These are phyloP conservation scores for Regulus satrapa DNA, from an alignment of 2,113 vertebrate species.

Conservation along the genomic window DNA sequence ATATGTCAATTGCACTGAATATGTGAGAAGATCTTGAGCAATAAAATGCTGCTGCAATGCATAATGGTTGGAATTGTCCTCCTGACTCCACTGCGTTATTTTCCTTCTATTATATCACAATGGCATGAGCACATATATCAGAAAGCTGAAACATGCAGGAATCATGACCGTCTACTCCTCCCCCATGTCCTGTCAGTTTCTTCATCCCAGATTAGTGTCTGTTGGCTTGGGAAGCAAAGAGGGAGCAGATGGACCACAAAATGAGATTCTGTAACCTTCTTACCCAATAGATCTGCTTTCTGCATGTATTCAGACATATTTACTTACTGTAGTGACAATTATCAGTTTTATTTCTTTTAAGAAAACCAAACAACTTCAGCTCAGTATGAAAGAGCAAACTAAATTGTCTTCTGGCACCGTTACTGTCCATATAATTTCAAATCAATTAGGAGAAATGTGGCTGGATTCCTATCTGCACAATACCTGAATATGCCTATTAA, in stretches of 20 bases:
- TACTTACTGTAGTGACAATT: constrained; percentile 67
- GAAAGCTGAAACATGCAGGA: background rate
- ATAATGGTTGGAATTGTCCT: background rate
- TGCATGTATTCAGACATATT: constrained; percentile 59
- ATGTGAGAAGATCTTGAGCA: background rate
- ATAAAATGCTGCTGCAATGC: background rate
- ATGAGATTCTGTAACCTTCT: constrained; percentile 69
- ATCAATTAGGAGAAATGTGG: constrained; percentile 19
- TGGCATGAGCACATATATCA: background rate
- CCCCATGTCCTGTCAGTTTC: constrained; percentile 63
- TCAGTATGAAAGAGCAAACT: constrained; percentile 53
- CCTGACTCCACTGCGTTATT: background rate
- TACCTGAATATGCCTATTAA: background rate
- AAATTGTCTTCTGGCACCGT: constrained; percentile 43
- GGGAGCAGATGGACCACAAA: constrained; percentile 65
- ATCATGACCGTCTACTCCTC: constrained; percentile 37
- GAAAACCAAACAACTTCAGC: constrained; percentile 64
- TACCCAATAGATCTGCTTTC: constrained; percentile 66
- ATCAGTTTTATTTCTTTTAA: constrained; percentile 65
- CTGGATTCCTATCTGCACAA: background rate
- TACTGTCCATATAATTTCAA: constrained; percentile 24
- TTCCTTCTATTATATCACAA: constrained; percentile 3
- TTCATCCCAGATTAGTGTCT: constrained; percentile 64
- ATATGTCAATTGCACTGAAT: constrained; percentile 10
- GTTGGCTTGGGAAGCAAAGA: constrained; percentile 62